These are phyloP conservation scores for Pterois miles DNA, from an alignment of 2,797 vertebrate genomes.

Conservation along the genomic window DNA sequence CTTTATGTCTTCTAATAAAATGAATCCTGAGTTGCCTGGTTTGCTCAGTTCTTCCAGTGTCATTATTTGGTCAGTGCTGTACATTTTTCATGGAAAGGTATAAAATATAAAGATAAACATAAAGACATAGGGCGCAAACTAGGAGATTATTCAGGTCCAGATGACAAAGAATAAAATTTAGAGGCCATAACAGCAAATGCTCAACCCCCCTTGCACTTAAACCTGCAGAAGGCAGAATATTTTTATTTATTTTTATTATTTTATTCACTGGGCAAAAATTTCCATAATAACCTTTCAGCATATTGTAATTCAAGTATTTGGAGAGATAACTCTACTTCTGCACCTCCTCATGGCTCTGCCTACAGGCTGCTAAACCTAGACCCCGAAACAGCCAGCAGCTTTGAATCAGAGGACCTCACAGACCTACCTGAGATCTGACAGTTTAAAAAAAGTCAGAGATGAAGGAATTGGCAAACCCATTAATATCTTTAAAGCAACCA, in stretches of 20 bases:
- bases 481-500: neutral
- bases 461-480: neutral
- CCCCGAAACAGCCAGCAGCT: neutral
- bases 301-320: too few relatives aligned
- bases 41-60: neutral
- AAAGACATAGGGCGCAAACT: neutral
- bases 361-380: too few relatives aligned
- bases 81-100: neutral
- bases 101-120: too few relatives aligned
- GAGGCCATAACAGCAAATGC: neutral
- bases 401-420: neutral
- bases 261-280: accelerated
- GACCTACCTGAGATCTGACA: neutral
- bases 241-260: too few relatives aligned
- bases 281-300: too few relatives aligned
- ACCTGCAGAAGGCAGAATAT: too few relatives aligned
- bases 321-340: too few relatives aligned
- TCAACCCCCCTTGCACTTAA: neutral
- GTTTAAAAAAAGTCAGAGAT: neutral
- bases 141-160: neutral
- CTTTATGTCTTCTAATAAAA: neutral
- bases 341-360: accelerated
- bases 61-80: neutral
- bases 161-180: neutral
- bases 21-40: neutral